Evolutionary conservation across 2,113 vertebrate species (phyloP).

Genomic region (Caretta caretta): DNA sequence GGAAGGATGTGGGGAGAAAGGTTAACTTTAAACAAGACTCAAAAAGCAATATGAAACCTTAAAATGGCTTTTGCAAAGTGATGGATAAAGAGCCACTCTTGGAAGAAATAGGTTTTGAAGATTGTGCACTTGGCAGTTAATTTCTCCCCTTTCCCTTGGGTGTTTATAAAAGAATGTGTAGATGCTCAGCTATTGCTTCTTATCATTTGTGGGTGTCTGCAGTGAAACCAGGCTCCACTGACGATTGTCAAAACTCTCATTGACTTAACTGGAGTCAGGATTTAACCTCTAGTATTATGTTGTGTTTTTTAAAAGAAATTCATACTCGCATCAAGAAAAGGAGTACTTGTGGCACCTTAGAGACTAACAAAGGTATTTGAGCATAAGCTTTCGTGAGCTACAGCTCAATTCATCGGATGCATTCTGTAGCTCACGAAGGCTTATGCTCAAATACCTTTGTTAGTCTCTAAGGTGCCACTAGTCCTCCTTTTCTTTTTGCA

Average conservation of each 20-base stretch:
- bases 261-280: not conserved
- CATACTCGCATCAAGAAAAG: not conserved
- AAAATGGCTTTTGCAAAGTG: not conserved
- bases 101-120: not conserved
- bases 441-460: no score
- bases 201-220: not conserved
- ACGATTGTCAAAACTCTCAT: not conserved
- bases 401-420: no score
- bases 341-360: no score
- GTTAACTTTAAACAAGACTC: not conserved
- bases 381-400: no score
- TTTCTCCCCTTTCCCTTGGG: rapidly evolving
- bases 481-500: no score
- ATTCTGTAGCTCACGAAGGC: no score
- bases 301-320: not conserved
- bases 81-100: not conserved
- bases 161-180: rapidly evolving
- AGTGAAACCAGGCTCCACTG: not conserved
- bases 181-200: rapidly evolving
- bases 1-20: not conserved
- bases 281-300: not conserved
- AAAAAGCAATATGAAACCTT: not conserved
- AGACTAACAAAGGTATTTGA: no score
- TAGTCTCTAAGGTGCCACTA: no score
- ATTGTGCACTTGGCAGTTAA: rapidly evolving